Conservation (phyloP, 2,113 vertebrate species). For the Poecile atricapillus region DNA sequence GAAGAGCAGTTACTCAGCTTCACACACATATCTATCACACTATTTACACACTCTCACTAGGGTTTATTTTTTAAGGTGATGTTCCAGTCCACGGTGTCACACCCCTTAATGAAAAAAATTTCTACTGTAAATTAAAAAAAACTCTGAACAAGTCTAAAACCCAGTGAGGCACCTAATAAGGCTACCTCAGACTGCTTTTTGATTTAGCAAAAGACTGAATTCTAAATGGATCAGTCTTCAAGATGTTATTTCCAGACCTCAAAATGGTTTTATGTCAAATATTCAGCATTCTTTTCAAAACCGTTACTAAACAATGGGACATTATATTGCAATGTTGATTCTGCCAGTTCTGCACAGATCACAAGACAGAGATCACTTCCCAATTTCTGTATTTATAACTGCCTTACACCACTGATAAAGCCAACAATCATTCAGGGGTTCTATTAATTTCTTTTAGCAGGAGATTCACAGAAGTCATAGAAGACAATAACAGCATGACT, state of each 20-base stretch:
- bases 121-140: not conserved
- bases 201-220: not conserved
- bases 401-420: not conserved
- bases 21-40: not conserved
- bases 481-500: not conserved
- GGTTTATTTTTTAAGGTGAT: not conserved
- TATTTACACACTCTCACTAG: not conserved
- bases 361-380: constrained; percentile 16
- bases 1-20: not conserved
- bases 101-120: not conserved
- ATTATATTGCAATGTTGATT: not conserved
- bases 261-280: not conserved
- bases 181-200: not conserved
- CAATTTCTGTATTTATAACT: not conserved
- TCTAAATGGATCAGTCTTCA: not conserved
- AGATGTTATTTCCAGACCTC: not conserved
- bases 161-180: not conserved
- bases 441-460: not conserved
- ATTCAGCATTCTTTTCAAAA: not conserved
- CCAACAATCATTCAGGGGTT: not conserved
- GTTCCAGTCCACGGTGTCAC: not conserved
- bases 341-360: not conserved
- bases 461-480: not conserved
- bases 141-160: not conserved
- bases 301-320: not conserved